Base-by-base conservation (phyloP, 1,140 invertebrate species). In the Eriosoma lanigerum region DNA sequence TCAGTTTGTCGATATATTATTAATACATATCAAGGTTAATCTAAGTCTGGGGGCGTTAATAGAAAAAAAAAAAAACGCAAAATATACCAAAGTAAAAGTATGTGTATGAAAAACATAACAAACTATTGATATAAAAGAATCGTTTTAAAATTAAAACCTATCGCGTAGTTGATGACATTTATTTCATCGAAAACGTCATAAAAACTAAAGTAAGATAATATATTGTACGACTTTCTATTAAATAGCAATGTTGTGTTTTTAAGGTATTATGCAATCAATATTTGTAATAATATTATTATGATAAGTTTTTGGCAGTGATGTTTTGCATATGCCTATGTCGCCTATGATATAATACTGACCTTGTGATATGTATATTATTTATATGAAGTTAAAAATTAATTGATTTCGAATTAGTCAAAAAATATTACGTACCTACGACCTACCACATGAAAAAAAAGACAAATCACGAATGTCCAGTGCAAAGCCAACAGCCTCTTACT, bases 1-100 rank as follows among this genome's bases (percentile, higher is more conserved):
- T 62, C 19, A 32, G 24, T 52, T 29, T 5, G 8, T 72, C 48
- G 24, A 52, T 72, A 29, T n/a, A 50, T 26, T 50, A 50, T 52
- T n/a, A 52, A n/a, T 72, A n/a, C 48, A 6, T 72, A 72, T 26
- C 48, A 72, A 72, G 68, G 68, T 72, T 50, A 52, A 29, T 50
- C 24, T 72, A 21, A 5, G 24, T 72, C 48, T 72, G 68, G 68
- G 68, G 68, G 68, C 68, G 68, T 52, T 72, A 50, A 24, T 24
- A 21, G 1, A 68, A n/a, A n/a, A 72, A 44, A n/a, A 64, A 64
- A 48, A 50, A 52, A 72, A 52, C 9, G 48, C 26, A 52, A 72
- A 72, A 72, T 52, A 52, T 15, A n/a, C 48, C 10, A 29, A 72
- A 72, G 68, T 72, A 72, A 72, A 72, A 72, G 68, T 72, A 72